Conservation (phyloP, 2,888 invertebrate species). For the Miltochrista miniata region DNA sequence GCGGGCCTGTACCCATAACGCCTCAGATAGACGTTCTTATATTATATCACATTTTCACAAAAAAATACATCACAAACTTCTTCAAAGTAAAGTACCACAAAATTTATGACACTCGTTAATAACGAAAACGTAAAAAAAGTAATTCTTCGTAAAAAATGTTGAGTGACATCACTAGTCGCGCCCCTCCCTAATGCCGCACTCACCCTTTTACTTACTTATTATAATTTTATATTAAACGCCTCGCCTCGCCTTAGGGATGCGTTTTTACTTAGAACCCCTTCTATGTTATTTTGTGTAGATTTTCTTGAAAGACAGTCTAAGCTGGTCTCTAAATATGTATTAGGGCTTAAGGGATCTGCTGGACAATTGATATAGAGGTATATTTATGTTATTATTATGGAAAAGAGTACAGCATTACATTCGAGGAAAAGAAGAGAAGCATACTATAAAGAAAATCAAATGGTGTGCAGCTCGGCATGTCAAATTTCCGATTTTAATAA, state of each 20-base stretch:
- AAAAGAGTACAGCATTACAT: no score
- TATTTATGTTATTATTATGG: no score
- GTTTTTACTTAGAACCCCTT: constrained; percentile 16
- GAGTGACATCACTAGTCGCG: constrained; percentile 9
- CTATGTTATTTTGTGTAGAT: constrained; percentile 37
- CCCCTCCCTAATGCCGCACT: constrained; percentile 23
- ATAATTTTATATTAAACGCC: constrained; percentile 48
- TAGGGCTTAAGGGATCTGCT: not conserved
- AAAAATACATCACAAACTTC: not conserved
- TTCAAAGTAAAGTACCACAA: not conserved
- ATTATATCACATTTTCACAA: not conserved
- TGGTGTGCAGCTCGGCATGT: no score
- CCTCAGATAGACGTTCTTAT: not conserved
- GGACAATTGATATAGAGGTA: not conserved
- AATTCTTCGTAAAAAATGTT: not conserved
- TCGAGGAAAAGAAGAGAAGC: no score
- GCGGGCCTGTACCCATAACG: not conserved
- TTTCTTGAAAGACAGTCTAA: constrained; percentile 21
- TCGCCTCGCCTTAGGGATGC: constrained; percentile 23
- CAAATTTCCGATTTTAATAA: no score
- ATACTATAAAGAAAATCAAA: no score
- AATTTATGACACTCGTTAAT: not conserved
- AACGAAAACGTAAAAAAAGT: not conserved
- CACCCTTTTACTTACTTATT: constrained; percentile 52
- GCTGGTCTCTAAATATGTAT: constrained; percentile 7